Evolutionary conservation across 2,888 invertebrate genomes (phyloP).

Genomic region (Phaonia tiefii): DNA sequence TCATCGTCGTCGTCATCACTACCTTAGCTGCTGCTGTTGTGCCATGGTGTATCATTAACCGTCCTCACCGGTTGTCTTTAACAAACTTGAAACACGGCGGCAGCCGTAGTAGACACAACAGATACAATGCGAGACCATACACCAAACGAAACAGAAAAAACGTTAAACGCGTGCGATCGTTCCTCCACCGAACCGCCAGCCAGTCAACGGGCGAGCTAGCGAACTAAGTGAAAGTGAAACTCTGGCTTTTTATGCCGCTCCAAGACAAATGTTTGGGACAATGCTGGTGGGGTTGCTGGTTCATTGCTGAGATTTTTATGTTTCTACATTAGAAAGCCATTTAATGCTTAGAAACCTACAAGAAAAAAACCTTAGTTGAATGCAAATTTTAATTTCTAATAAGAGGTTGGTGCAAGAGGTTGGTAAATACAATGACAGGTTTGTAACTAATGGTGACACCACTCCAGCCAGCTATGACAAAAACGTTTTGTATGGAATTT

Average conservation of each 20-base stretch:
- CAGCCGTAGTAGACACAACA: neutral
- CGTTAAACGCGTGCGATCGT: constrained; percentile 43
- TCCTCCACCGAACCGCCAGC: constrained; percentile 37
- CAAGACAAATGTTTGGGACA: neutral
- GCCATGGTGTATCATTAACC: constrained; percentile 1
- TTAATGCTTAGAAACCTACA: too few species aligned
- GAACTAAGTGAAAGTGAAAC: constrained; percentile 66
- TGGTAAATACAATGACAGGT: neutral
- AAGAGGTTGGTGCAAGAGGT: constrained; percentile 3
- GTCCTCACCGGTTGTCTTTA: neutral
- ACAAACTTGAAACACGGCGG: constrained; percentile 16
- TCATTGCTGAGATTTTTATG: constrained; percentile 1
- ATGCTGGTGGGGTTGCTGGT: neutral
- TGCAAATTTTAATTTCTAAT: constrained; percentile 46
- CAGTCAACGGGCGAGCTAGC: too few species aligned
- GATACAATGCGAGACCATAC: neutral
- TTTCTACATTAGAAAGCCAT: constrained; percentile 55
- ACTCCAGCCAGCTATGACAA: neutral
- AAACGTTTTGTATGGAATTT: constrained; percentile 1
- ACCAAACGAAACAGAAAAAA: neutral
- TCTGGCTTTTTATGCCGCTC: constrained; percentile 26
- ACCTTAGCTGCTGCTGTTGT: too few species aligned
- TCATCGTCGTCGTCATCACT: constrained; percentile 3
- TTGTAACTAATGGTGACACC: neutral
- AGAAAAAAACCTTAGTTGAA: constrained; percentile 31